Evolutionary conservation across 2,888 invertebrate genomes (phyloP), one percentile per base, ranked within the genome.

Genomic region (Meloe dianella): DNA sequence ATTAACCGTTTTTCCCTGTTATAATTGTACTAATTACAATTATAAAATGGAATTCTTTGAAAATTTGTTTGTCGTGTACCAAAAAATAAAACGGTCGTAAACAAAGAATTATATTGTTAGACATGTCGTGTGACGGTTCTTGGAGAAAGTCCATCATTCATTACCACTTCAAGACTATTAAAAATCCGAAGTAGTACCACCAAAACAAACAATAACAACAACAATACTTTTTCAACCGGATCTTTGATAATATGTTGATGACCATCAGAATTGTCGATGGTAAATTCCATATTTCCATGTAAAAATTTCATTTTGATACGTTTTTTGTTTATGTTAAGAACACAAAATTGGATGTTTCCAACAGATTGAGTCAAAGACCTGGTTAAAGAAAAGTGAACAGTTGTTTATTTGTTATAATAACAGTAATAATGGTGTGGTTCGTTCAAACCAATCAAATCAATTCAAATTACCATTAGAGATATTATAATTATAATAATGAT

Each of bases 141-240:
- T 54, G 54, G 54, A 54, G 54, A 54, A 54, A 54, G 54, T 54
- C 14, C 54, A 54, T 24, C 54, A 24, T 24, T 54, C 54, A 54
- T 54, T 54, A 54, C 54, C 54, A 54, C 54, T 54, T 54, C 24
- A 54, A 14, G 54, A 54, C 54, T 14, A 14, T 54, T 54, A 54
- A 54, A 54, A 54, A 22, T 20, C 22, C 54, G 24, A 54, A 54
- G 24, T 54, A 54, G 54, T 24, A 24, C 54, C 54, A 54, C 24
- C 24, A 54, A 54, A 6, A 54, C 12, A 54, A 20, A 47, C 3
- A 54, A 54, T 54, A 24, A 47, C 47, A 38, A 38, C 10, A 38
- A 38, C 35, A 41, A 6, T 5, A 17, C 17, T 41, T 17, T 17
- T 41, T 6, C 47, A 47, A 54, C 54, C 54, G 54, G 54, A 54